phyloP scores from a whole-genome alignment of 2,888 invertebrate genomes.

The Chironomus tentans region DNA sequence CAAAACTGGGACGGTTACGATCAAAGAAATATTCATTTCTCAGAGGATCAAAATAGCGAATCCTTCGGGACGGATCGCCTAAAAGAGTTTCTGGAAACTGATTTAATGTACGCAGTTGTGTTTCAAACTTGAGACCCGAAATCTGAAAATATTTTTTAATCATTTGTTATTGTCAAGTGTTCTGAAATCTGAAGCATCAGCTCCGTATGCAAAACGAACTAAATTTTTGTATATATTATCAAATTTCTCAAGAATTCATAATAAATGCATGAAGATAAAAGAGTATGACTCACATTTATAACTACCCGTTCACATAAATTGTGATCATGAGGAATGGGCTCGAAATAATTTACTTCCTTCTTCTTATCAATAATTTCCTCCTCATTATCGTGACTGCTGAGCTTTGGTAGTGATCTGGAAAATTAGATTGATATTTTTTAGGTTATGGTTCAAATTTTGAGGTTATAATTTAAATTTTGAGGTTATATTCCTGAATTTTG shows the following conservation, averaged over 20 bases:
- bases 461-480: background rate
- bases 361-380: conserved; percentile 76
- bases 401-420: conserved; percentile 91
- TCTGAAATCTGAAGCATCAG: conserved; percentile 32
- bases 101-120: conserved; percentile 93
- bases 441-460: background rate
- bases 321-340: conserved; percentile 95
- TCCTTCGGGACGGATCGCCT: conserved; percentile 88
- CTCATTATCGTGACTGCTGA: conserved; percentile 92
- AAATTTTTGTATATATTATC: too few relatives aligned
- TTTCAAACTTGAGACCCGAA: conserved; percentile 97
- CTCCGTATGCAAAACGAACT: too few relatives aligned
- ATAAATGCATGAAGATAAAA: too few relatives aligned
- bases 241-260: too few relatives aligned
- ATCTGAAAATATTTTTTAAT: conserved; percentile 48
- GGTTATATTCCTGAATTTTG: background rate
- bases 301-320: conserved; percentile 94
- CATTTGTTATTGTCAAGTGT: conserved; percentile 12
- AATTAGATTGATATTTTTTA: too few relatives aligned
- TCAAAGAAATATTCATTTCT: conserved; percentile 99
- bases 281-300: conserved; percentile 72
- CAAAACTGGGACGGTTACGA: conserved; percentile 97
- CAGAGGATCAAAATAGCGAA: conserved; percentile 95
- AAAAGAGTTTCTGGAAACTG: conserved; percentile 98
- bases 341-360: conserved; percentile 86